Evolutionary conservation across 2,888 invertebrate genomes (phyloP).

Genomic region (Leptinotarsa juncta): DNA sequence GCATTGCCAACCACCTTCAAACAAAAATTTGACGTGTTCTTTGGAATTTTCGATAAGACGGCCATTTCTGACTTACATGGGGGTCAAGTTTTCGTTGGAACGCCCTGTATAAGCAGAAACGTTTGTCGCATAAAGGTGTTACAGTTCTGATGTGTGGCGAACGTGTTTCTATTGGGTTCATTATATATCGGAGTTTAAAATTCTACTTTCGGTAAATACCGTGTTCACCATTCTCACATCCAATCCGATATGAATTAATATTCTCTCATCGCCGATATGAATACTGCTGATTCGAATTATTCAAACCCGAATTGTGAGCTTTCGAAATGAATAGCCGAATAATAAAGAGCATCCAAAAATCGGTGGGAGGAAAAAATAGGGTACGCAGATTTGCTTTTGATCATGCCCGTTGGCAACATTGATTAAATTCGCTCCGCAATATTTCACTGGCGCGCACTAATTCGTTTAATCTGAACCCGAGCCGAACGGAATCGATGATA

Average conservation of each 20-base stretch:
- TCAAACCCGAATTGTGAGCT: not conserved
- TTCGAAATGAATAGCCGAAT: slow-evolving; percentile 4
- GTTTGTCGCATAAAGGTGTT: too few species aligned
- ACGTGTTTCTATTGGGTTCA: too few species aligned
- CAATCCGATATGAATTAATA: not conserved
- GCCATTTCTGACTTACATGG: too few species aligned
- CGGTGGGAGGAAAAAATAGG: not conserved
- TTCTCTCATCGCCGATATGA: not conserved
- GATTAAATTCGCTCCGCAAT: slow-evolving; percentile 2
- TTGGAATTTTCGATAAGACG: too few species aligned
- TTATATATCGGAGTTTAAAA: too few species aligned
- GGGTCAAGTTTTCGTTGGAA: too few species aligned
- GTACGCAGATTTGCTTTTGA: not conserved
- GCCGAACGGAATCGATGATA: not conserved
- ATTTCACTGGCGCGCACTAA: slow-evolving; percentile 1
- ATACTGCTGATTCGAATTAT: slow-evolving; percentile 10
- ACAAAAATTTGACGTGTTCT: too few species aligned
- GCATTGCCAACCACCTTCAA: too few species aligned
- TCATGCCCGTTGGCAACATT: not conserved
- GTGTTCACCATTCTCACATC: not conserved
- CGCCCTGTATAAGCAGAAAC: too few species aligned
- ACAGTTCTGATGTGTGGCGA: too few species aligned
- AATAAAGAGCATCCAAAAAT: not conserved
- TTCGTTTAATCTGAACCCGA: slow-evolving; percentile 11
- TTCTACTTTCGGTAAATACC: too few species aligned